Base-by-base conservation (phyloP, 2,113 vertebrate genomes). In the Psittacus erithacus region DNA sequence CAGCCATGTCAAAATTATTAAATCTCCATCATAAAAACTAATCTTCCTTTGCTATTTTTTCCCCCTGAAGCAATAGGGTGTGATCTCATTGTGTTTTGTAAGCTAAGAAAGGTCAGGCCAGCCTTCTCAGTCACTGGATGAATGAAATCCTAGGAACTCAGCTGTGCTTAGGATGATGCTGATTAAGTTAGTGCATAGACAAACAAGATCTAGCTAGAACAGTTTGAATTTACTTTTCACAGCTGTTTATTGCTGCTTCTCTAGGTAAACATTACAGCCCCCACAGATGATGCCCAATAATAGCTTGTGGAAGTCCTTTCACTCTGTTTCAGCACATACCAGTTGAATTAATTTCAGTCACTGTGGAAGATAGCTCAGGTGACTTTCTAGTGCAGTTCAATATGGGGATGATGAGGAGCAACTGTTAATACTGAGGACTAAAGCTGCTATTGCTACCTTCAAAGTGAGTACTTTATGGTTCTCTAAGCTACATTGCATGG, bases 151-250 rank as follows among this genome's bases (percentile, higher is more conserved):
- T 71, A 33, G 84, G 41, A 91, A 79, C n/a, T 84, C 13, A 7
- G 75, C 69, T 44, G 10, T 69, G 10, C 29, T 92, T 86, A 73
- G 77, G 69, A 87, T 79, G 80, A 47, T 79, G 52, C 52, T 92
- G 80, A 92, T 92, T 68, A 91, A 78, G 83, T 95, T 93, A 95
- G 57, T 16, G 27, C 31, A 57, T 77, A 50, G 76, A 83, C 39
- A 91, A 95, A 94, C 64, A 93, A 91, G 69, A 82, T 91, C 80
- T 76, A 70, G 57, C 83, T 82, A 64, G 77, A 95, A 52, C 83
- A 87, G 81, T 95, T 69, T 89, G 77, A 86, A 91, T 95, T 92
- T 95, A 79, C 89, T 94, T 93, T 93, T 59, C 81, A 60, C 91
- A 92, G 93, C 76, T 90, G 80, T 81, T 92, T 93, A 68, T 84